Percentiles rank a stretch among this genome's conserved stretches.
phyloP scores from a whole-genome alignment of 2,797 vertebrate genomes.

The Phoebastria nigripes region DNA sequence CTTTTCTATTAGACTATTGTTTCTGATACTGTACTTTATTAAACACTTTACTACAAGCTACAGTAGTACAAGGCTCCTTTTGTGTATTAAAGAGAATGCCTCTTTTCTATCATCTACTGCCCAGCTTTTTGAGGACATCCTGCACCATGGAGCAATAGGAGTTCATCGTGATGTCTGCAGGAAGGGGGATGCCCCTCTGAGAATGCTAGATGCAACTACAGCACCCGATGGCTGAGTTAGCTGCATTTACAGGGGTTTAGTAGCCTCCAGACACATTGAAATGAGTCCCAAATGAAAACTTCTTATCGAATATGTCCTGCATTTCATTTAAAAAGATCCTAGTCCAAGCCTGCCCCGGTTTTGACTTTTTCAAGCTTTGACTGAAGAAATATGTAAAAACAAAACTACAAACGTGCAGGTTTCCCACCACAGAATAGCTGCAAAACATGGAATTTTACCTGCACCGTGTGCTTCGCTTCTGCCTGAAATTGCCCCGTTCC shows the following conservation, averaged over 20 bases:
- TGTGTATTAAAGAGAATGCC: not conserved
- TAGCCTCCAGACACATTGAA: not conserved
- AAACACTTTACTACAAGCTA: constrained; percentile 71
- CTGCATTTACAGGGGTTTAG: not conserved
- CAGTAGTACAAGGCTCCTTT: not conserved
- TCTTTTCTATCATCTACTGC: not conserved
- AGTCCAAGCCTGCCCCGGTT: not conserved
- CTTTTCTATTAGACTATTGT: constrained; percentile 67
- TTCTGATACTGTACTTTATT: constrained; percentile 70
- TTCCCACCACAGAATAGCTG: not conserved
- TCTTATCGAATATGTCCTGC: not conserved
- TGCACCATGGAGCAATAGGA: not conserved
- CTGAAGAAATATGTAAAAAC: not conserved
- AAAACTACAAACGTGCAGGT: not conserved
- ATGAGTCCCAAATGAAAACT: not conserved
- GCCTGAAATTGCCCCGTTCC: not conserved
- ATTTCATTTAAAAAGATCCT: not conserved
- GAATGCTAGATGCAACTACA: not conserved
- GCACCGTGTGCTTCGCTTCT: not conserved
- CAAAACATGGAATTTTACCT: not conserved
- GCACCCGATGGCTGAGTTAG: not conserved
- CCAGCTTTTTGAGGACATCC: not conserved
- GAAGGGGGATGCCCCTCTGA: not conserved
- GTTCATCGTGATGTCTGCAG: fast-evolving
- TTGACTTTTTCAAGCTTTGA: not conserved